Conservation (phyloP, 92 coral and sea anemone species). For the Zoanthus solanderi region DNA sequence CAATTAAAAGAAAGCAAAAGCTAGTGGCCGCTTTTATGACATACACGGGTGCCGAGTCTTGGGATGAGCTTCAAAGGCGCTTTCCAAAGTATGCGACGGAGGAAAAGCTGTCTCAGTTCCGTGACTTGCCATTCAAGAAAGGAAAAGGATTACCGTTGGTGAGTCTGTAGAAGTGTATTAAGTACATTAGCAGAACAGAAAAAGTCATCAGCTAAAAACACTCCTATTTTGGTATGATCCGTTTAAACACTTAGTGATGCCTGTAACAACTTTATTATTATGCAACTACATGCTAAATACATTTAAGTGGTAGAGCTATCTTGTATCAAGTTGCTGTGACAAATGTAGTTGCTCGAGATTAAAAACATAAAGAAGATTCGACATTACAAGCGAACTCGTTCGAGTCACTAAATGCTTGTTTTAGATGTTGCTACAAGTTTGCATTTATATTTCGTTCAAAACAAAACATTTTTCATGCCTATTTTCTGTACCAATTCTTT, state of each 20-base stretch:
- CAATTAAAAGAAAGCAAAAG: constrained; percentile 51
- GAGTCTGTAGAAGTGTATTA: constrained; percentile 6
- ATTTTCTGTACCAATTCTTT: too few relatives aligned
- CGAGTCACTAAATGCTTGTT: too few relatives aligned
- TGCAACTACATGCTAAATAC: too few relatives aligned
- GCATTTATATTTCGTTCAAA: too few relatives aligned
- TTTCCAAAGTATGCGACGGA: constrained; percentile 65
- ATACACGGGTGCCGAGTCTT: constrained; percentile 50
- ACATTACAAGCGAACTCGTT: not conserved
- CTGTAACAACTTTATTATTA: not conserved
- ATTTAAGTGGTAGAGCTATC: not conserved
- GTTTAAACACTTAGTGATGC: not conserved
- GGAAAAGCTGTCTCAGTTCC: constrained; percentile 50
- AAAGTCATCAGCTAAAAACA: not conserved
- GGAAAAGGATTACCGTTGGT: constrained; percentile 6
- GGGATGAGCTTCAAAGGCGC: constrained; percentile 41
- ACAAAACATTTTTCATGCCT: too few relatives aligned
- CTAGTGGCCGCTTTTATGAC: constrained; percentile 50
- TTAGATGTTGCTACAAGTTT: too few relatives aligned
- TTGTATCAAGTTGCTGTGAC: not conserved
- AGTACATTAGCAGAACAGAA: not conserved
- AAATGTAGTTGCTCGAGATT: not conserved
- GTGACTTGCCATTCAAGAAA: not conserved
- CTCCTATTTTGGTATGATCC: not conserved
- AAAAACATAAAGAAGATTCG: not conserved